Conservation (phyloP, 2,797 vertebrate genomes). For the Rousettus madagascariensis region DNA sequence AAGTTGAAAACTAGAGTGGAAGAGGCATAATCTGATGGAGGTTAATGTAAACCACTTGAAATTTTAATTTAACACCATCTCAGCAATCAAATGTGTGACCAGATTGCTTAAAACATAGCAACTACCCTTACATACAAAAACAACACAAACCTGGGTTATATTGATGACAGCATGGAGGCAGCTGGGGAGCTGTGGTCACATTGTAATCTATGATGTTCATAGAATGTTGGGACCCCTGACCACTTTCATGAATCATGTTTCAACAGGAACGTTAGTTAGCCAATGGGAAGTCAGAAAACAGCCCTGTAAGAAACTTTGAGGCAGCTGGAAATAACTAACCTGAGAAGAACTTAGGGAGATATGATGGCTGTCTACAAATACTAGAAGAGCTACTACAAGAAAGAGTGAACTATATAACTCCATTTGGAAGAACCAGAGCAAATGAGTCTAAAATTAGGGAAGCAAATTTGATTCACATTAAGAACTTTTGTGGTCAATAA, state of each 20-base stretch:
- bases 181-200: background rate
- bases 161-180: background rate
- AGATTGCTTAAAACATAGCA: background rate
- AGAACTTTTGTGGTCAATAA: background rate
- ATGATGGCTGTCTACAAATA: background rate
- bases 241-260: background rate
- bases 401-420: background rate
- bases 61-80: slow-evolving; percentile 11
- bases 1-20: background rate
- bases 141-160: background rate
- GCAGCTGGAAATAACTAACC: background rate
- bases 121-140: background rate
- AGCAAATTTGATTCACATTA: background rate
- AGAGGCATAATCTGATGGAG: background rate
- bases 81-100: background rate
- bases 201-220: background rate
- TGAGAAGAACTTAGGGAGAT: background rate
- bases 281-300: background rate
- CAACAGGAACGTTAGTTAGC: background rate
- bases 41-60: background rate
- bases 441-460: slow-evolving; percentile 29
- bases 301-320: background rate
- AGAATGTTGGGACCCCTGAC: background rate
- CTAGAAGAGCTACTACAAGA: background rate
- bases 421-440: background rate